Percentiles rank a stretch among this genome's conserved stretches.
phyloP scores from a whole-genome alignment of 1,140 invertebrate genomes.

The Meloidogyne exigua region DNA sequence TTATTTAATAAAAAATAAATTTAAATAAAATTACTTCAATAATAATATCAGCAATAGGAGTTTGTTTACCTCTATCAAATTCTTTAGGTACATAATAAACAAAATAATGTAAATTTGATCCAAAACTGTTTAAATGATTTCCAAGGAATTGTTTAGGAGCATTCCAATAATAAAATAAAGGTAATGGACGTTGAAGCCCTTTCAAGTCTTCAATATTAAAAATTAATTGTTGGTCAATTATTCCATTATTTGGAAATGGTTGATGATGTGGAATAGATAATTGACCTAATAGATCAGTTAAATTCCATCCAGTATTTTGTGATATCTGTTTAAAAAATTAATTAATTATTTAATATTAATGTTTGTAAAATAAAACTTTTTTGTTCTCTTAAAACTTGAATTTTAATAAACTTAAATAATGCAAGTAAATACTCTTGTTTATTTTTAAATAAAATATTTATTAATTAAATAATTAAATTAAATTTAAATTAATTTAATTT shows the following conservation, averaged over 20 bases:
- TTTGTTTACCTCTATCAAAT: conserved; percentile 70
- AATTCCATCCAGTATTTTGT: conserved; percentile 60
- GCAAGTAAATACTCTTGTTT: no score
- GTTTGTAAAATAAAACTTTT: no score
- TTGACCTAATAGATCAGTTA: conserved; percentile 64
- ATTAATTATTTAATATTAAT: background rate
- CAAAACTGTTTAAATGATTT: conserved; percentile 75
- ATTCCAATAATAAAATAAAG: conserved; percentile 80
- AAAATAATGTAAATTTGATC: conserved; percentile 75
- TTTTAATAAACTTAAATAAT: no score
- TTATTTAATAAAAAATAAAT: background rate
- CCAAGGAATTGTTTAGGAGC: conserved; percentile 73
- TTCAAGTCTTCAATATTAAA: conserved; percentile 46
- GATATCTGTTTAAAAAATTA: conserved; percentile 37
- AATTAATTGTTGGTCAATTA: conserved; percentile 27
- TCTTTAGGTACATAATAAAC: conserved; percentile 81
- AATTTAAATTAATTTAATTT: no score
- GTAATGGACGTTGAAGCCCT: conserved; percentile 66
- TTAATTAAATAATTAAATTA: no score
- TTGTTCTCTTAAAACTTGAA: no score
- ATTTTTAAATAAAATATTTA: no score
- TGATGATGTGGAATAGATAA: conserved; percentile 27
- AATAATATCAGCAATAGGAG: conserved; percentile 80
- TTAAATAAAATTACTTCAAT: conserved; percentile 71
- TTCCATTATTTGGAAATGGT: conserved; percentile 18